Base-by-base conservation (phyloP, 1,140 invertebrate genomes). In the Apis laboriosa region DNA sequence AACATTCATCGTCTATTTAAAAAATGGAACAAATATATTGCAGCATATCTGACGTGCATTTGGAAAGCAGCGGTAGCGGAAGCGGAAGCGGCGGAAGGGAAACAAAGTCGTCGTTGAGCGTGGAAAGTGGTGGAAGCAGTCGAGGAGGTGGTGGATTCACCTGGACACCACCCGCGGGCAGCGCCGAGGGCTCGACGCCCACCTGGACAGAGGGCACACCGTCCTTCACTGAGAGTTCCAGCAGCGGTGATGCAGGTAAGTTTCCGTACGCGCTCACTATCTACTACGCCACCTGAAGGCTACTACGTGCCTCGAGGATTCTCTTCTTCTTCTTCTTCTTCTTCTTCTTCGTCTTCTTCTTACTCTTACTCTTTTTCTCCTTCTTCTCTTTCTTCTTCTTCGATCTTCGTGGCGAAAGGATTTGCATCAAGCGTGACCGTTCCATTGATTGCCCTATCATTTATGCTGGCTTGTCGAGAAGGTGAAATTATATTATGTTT, bases 181-280 rank as follows among this genome's bases (percentile, higher is more conserved):
- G 97, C 84, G 96, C 97, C 84, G 98, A 98, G 93, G 98, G 97
- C 70, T 97, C 97, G 8, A 99, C 98, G n/a, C 98, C 98, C 15
- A 99, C 98, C 24, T 99, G 98, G 97, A 99, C 98, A 28, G 98
- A 99, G 95, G 98, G 98, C 90, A 99, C 98, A 83, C 98, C 98
- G 70, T 98, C 97, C 92, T 99, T 98, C 94, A 99, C 98, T 61
- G 98, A 99, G 93, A 99, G 98, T 89, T 99, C 98, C 93, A 98
- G 97, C 95, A 98, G 97, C 94, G 97, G 97, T 90, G 98, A 98
- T 94, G 96, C 97, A 95, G 97, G 97, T 97, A 94, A 95, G 95
- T 94, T 91, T 76, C 86, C 93, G 80, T 90, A 90, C 83, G 91
- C 91, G 74, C 90, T 94, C 66, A 90, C 92, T 79, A 84, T 94